Conservation (phyloP, 92 coral and sea anemone genomes). For the Meandrina meandrites region DNA sequence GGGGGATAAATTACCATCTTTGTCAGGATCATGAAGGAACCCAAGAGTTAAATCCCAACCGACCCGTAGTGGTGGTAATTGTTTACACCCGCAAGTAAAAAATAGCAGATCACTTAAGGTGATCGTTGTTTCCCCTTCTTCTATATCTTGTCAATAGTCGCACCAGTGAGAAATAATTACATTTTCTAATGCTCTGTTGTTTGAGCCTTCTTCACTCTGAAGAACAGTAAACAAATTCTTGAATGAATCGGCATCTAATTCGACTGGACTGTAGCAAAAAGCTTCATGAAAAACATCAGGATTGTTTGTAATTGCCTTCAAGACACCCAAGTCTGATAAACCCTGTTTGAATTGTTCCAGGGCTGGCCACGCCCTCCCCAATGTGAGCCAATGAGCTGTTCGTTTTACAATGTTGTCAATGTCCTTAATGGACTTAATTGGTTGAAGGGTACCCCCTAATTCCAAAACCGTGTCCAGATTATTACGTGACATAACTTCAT, state of each 20-base stretch:
- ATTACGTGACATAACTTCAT: slow-evolving; percentile 47
- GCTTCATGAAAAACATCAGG: slow-evolving; percentile 39
- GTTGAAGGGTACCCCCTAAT: slow-evolving; percentile 53
- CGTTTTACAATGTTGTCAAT: slow-evolving; percentile 53
- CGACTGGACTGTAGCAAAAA: slow-evolving; percentile 56
- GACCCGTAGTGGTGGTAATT: slow-evolving; percentile 57
- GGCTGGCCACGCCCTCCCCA: slow-evolving; percentile 69
- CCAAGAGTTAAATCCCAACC: slow-evolving; percentile 30
- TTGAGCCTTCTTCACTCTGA: slow-evolving; percentile 68
- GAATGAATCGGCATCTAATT: slow-evolving; percentile 45
- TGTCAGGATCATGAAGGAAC: slow-evolving; percentile 43
- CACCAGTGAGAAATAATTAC: slow-evolving; percentile 62
- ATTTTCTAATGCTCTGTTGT: slow-evolving; percentile 57
- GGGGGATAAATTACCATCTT: slow-evolving; percentile 15
- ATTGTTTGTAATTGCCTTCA: slow-evolving; percentile 56
- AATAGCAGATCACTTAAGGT: slow-evolving; percentile 67
- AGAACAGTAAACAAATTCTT: slow-evolving; percentile 20
- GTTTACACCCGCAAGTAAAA: slow-evolving; percentile 66
- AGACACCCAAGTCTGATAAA: slow-evolving; percentile 58
- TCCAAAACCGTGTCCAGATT: slow-evolving; percentile 53
- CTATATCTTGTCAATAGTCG: slow-evolving; percentile 71
- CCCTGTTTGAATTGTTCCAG: slow-evolving; percentile 72
- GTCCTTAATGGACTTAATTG: slow-evolving; percentile 48
- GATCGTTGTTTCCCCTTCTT: slow-evolving; percentile 63
- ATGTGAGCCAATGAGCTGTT: slow-evolving; percentile 66